Percentiles rank a stretch among this genome's conserved stretches.
Conservation (phyloP, 2,888 invertebrate species). For the Cephus pygmeus region DNA sequence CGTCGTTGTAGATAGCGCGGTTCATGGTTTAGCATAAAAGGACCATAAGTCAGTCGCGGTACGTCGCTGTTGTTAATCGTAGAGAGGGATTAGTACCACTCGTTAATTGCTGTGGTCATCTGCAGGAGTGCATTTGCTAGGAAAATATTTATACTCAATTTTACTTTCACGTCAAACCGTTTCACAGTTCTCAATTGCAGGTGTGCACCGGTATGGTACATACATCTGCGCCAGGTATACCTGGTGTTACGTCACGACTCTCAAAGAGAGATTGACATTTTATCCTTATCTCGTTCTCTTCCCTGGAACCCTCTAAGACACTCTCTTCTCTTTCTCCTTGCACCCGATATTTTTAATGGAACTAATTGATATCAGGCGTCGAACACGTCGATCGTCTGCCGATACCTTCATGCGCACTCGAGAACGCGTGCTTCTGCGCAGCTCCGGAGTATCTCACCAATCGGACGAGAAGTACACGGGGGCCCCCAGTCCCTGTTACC, state of each 20-base stretch:
- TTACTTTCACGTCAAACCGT: neutral
- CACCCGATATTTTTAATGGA: neutral
- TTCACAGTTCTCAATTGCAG: neutral
- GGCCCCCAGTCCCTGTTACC: neutral
- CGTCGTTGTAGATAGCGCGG: neutral
- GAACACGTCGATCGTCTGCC: neutral
- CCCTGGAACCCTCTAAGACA: neutral
- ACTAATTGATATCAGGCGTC: neutral
- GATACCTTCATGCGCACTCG: neutral
- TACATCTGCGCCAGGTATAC: neutral
- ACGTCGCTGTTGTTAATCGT: neutral
- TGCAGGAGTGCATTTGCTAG: neutral
- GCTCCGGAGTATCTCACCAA: neutral
- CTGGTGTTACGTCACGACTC: neutral
- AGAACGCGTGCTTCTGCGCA: neutral
- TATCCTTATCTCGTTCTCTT: neutral
- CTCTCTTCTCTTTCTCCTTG: neutral
- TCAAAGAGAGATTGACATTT: neutral
- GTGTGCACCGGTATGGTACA: neutral
- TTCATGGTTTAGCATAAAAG: slow-evolving; percentile 10
- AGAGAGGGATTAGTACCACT: neutral
- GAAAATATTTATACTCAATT: neutral
- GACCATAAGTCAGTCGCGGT: neutral
- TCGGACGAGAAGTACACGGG: neutral
- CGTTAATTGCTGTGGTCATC: neutral